Conservation (phyloP, 1,140 invertebrate genomes). For the Lasioglossum baleicum region DNA sequence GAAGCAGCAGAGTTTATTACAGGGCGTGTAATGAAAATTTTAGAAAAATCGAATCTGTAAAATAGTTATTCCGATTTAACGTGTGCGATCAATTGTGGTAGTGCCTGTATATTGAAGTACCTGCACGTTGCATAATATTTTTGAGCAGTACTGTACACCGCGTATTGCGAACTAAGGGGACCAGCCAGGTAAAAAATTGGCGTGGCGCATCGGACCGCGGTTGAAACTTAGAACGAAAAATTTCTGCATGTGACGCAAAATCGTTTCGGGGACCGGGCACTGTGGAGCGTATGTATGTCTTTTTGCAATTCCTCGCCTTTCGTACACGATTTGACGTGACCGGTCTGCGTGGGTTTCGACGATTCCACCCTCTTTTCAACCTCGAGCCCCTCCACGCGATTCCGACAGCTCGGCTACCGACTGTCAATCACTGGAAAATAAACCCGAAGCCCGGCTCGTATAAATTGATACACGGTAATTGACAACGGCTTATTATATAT, state of each 20-base stretch:
- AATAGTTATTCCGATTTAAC: not conserved
- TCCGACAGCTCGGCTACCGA: slow-evolving; percentile 34
- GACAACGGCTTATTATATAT: slow-evolving; percentile 74
- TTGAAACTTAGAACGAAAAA: slow-evolving; percentile 39
- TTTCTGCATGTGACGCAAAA: slow-evolving; percentile 59
- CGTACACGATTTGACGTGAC: slow-evolving; percentile 55
- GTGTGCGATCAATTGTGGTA: not conserved
- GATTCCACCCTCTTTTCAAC: not conserved
- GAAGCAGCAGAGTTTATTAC: no score
- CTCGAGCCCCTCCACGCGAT: slow-evolving; percentile 13
- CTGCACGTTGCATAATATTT: not conserved
- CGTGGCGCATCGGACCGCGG: not conserved
- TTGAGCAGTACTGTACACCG: not conserved
- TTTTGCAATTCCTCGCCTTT: slow-evolving; percentile 58
- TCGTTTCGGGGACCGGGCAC: slow-evolving; percentile 40
- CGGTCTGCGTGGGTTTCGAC: not conserved
- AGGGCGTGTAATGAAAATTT: no score
- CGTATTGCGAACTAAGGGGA: not conserved
- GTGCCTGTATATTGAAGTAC: no score
- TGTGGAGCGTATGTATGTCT: slow-evolving; percentile 26
- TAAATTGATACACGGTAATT: slow-evolving; percentile 72
- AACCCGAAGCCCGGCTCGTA: slow-evolving; percentile 57
- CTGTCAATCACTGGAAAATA: slow-evolving; percentile 73
- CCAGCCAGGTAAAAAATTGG: not conserved
- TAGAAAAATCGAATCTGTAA: no score